Evolutionary conservation across 2,888 invertebrate species (phyloP).

Genomic region (Apamea sordens): DNA sequence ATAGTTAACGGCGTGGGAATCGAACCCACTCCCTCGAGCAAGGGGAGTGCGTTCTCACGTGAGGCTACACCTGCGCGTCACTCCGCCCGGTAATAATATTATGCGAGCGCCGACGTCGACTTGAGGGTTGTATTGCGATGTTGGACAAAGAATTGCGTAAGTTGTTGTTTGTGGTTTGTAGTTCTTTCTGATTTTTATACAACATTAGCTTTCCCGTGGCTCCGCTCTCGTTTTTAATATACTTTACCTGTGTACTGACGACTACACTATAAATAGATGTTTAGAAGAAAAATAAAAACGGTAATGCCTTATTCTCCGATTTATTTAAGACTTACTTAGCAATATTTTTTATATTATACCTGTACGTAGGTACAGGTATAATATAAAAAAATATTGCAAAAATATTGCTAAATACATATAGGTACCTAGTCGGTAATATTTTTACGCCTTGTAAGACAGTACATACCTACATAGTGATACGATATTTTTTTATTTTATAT

Average conservation of each 20-base stretch:
- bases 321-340: neutral
- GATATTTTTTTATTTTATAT: neutral
- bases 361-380: no score
- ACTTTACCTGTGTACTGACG: neutral
- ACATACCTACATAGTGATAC: no score
- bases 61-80: conserved; percentile 61
- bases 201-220: neutral
- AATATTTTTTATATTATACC: neutral
- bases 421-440: neutral
- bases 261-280: neutral
- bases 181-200: neutral
- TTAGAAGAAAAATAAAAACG: neutral
- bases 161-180: neutral
- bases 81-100: conserved; percentile 64
- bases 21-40: conserved; percentile 50
- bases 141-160: conserved; percentile 30
- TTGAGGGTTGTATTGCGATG: conserved; percentile 42
- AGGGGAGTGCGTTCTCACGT: conserved; percentile 70
- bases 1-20: conserved; percentile 63
- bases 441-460: neutral
- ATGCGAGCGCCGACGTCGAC: conserved; percentile 4
- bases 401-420: no score
- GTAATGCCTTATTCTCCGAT: neutral
- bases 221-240: neutral
- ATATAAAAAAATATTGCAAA: no score